A percentile compares a stretch with the other conserved stretches of the same genome.
Evolutionary conservation across 2,888 invertebrate genomes (phyloP).

Genomic region (Lottia scabra): DNA sequence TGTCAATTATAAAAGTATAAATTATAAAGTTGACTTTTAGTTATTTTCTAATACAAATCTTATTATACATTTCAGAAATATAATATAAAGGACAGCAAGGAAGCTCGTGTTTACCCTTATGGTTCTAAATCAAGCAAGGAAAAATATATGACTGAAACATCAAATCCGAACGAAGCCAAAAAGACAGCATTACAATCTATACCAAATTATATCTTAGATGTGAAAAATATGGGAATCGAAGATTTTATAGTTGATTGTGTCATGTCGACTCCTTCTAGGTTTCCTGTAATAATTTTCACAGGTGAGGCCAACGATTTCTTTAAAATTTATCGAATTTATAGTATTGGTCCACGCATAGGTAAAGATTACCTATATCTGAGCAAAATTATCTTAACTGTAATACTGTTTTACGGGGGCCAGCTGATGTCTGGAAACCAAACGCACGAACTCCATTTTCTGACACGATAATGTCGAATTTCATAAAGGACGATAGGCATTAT

Average conservation of each 20-base stretch:
- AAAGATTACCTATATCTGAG: no score
- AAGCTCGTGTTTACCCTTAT: conserved; percentile 47
- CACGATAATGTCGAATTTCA: no score
- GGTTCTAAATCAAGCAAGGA: conserved; percentile 40
- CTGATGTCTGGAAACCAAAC: no score
- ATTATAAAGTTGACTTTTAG: no score
- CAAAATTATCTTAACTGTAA: no score
- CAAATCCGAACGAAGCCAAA: conserved; percentile 42
- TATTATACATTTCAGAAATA: conserved; percentile 34
- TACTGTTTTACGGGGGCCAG: no score
- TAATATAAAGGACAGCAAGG: conserved; percentile 20
- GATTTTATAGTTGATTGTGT: conserved; percentile 45
- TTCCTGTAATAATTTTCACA: conserved; percentile 45
- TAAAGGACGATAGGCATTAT: no score
- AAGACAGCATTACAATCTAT: conserved; percentile 37
- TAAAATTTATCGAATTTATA: no score
- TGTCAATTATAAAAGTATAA: no score
- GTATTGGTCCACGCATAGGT: no score
- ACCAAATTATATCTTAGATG: conserved; percentile 42
- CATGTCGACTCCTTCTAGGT: conserved; percentile 42
- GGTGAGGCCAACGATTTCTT: conserved; percentile 29
- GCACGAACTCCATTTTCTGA: no score
- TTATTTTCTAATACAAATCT: no score
- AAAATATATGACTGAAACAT: conserved; percentile 28
- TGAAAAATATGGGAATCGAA: conserved; percentile 35